A percentile compares a stretch with the other conserved stretches of the same genome.
Conservation (phyloP, 30 jellyfish, hydroid and myxozoan genomes). For the Turritopsis dohrnii region DNA sequence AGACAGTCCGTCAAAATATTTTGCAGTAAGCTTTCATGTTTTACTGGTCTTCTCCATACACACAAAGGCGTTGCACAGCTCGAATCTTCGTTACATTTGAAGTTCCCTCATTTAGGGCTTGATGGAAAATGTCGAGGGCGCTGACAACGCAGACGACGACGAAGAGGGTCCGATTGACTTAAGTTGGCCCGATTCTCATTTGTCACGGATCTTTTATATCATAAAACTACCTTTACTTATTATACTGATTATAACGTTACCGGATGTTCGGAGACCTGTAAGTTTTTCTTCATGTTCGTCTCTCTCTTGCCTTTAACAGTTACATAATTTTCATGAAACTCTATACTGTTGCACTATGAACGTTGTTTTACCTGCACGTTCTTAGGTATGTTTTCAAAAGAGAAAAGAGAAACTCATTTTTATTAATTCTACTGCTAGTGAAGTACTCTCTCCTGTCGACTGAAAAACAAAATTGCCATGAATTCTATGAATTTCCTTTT, state of each 20-base stretch:
- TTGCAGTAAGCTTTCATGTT: too few species aligned
- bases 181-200: conserved; percentile 44
- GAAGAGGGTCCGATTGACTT: conserved; percentile 74
- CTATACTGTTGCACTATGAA: too few species aligned
- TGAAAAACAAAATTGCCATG: not conserved
- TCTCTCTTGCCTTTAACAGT: too few species aligned
- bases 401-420: too few species aligned
- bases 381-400: too few species aligned
- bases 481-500: not conserved
- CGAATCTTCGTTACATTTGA: too few species aligned
- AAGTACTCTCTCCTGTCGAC: too few species aligned
- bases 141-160: conserved; percentile 47
- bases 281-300: too few species aligned
- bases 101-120: not conserved
- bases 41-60: not conserved
- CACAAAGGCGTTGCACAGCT: too few species aligned
- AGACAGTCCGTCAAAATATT: not conserved
- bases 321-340: too few species aligned
- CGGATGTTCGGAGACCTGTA: conserved; percentile 86
- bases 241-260: conserved; percentile 51
- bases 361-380: too few species aligned
- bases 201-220: conserved; percentile 44
- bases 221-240: conserved; percentile 57
- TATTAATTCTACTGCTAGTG: too few species aligned
- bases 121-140: not conserved